Conservation (phyloP, 1,140 invertebrate species). For the Helicorthomorpha holstii region DNA sequence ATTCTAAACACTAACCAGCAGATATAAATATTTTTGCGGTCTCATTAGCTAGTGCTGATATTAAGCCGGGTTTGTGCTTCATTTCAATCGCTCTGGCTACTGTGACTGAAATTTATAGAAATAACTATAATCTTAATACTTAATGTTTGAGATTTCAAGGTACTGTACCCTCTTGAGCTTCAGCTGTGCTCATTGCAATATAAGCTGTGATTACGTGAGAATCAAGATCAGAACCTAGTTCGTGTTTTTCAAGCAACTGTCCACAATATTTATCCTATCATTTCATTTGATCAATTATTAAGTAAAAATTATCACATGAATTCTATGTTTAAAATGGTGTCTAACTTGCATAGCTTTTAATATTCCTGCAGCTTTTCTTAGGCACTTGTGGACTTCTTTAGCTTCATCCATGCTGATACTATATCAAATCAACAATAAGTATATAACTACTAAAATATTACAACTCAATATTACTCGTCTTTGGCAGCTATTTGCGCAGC, state of each 20-base stretch:
- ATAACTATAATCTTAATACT: slow-evolving; percentile 3
- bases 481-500: slow-evolving; percentile 45
- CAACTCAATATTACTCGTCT: slow-evolving; percentile 32
- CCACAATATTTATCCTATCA: slow-evolving; percentile 28
- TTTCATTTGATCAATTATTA: too few relatives aligned
- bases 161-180: slow-evolving; percentile 46
- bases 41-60: slow-evolving; percentile 45
- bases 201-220: slow-evolving; percentile 42
- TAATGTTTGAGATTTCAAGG: not conserved
- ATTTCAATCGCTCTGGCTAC: slow-evolving; percentile 50
- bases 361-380: slow-evolving; percentile 45
- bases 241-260: slow-evolving; percentile 29
- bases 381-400: slow-evolving; percentile 45
- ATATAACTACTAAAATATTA: too few relatives aligned
- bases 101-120: slow-evolving; percentile 34
- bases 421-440: slow-evolving; percentile 11
- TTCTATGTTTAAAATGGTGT: too few relatives aligned
- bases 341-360: slow-evolving; percentile 29
- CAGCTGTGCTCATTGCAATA: slow-evolving; percentile 46
- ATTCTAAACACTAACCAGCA: slow-evolving; percentile 29
- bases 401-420: slow-evolving; percentile 46
- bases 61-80: slow-evolving; percentile 43
- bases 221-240: slow-evolving; percentile 41
- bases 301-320: too few relatives aligned
- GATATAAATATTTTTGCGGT: slow-evolving; percentile 43